Conservation (phyloP, 23 tunicate genomes). For the Halocynthia aurantium region DNA sequence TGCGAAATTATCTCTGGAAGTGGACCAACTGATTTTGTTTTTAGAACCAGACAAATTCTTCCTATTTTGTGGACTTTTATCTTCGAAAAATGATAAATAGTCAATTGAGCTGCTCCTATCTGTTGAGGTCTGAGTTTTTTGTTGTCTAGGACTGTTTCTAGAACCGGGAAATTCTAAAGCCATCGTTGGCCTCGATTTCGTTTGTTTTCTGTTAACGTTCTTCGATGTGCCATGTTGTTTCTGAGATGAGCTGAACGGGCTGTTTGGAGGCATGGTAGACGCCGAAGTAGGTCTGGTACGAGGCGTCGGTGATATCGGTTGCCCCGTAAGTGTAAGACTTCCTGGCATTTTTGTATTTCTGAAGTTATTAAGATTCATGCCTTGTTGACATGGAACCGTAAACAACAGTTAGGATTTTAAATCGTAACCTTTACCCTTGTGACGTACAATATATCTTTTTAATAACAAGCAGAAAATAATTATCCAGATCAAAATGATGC, state of each 20-base stretch:
- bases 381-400: too few relatives aligned
- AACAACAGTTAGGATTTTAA: too few relatives aligned
- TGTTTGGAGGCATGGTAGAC: too few relatives aligned
- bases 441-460: too few relatives aligned
- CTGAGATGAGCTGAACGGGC: too few relatives aligned
- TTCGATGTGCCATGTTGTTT: too few relatives aligned
- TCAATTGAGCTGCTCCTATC: neutral
- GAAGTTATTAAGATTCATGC: neutral
- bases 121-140: slow-evolving; percentile 1
- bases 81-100: slow-evolving; percentile 18
- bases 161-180: neutral
- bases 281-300: too few relatives aligned
- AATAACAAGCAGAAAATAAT: too few relatives aligned
- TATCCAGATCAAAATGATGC: too few relatives aligned
- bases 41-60: neutral
- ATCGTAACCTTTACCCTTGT: too few relatives aligned
- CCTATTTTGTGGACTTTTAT: neutral
- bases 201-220: too few relatives aligned
- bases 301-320: neutral
- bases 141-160: neutral
- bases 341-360: neutral
- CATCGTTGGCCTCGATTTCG: slow-evolving; percentile 8
- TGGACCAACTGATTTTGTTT: too few relatives aligned
- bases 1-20: neutral
- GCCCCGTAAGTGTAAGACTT: neutral